Evolutionary conservation across 2,113 vertebrate genomes (phyloP).

Genomic region (Podiceps cristatus): DNA sequence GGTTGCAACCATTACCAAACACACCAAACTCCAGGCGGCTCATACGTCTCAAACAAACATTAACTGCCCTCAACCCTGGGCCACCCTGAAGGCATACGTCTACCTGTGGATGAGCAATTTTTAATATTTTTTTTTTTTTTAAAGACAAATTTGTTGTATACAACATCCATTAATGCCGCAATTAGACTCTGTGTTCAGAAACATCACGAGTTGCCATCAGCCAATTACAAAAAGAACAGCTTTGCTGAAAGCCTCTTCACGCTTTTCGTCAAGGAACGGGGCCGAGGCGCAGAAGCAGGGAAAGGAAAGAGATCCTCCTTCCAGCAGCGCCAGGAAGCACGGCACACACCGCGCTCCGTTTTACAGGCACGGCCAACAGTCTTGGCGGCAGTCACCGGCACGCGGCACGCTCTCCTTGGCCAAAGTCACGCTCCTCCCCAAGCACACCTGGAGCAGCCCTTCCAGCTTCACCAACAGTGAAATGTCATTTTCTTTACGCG

Average conservation of each 20-base stretch:
- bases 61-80: background rate
- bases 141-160: background rate
- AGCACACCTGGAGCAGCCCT: background rate
- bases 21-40: background rate
- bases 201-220: background rate
- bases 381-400: background rate
- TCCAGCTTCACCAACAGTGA: background rate
- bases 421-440: background rate
- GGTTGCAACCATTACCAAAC: background rate
- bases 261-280: background rate
- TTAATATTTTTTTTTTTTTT: too few relatives aligned
- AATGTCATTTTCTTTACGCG: rapidly evolving
- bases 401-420: background rate
- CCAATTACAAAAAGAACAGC: background rate
- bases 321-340: background rate
- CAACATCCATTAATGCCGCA: background rate
- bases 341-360: background rate
- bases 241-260: background rate
- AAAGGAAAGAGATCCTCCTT: background rate
- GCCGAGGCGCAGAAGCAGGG: rapidly evolving
- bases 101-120: background rate
- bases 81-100: background rate
- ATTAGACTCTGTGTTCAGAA: background rate
- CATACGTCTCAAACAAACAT: background rate
- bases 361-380: background rate